Conservation (phyloP, 2,113 vertebrate species). For the Raphicerus campestris region DNA sequence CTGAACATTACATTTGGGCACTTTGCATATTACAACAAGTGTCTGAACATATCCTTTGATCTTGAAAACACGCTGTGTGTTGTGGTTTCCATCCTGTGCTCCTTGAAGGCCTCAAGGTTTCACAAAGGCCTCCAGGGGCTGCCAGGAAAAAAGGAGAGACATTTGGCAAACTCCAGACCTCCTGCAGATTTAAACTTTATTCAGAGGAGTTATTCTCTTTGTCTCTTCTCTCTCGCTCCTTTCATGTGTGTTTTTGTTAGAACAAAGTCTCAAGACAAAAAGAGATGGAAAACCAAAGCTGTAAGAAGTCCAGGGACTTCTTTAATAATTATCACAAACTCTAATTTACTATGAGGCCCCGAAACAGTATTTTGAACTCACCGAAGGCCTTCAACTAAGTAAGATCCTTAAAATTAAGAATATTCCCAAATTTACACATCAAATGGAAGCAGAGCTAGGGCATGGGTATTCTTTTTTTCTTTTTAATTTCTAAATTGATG, state of each 20-base stretch:
- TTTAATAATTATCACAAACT: background rate
- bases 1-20: background rate
- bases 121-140: background rate
- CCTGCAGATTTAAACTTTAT: background rate
- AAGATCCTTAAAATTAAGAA: background rate
- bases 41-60: background rate
- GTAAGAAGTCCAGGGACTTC: background rate
- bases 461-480: background rate
- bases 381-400: background rate
- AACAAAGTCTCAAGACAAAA: background rate
- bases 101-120: background rate
- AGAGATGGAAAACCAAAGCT: background rate
- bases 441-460: background rate
- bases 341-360: background rate
- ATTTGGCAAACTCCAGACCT: background rate
- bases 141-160: background rate
- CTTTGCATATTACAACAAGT: background rate
- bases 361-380: background rate
- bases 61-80: background rate
- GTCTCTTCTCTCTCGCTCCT: background rate
- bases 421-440: background rate
- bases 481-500: background rate
- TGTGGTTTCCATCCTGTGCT: background rate
- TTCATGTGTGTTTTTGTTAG: background rate
- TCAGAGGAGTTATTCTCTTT: background rate